A percentile compares a stretch with the other conserved stretches of the same genome.
Conservation (phyloP, 2,797 vertebrate genomes). For the Rhynchotus rufescens region DNA sequence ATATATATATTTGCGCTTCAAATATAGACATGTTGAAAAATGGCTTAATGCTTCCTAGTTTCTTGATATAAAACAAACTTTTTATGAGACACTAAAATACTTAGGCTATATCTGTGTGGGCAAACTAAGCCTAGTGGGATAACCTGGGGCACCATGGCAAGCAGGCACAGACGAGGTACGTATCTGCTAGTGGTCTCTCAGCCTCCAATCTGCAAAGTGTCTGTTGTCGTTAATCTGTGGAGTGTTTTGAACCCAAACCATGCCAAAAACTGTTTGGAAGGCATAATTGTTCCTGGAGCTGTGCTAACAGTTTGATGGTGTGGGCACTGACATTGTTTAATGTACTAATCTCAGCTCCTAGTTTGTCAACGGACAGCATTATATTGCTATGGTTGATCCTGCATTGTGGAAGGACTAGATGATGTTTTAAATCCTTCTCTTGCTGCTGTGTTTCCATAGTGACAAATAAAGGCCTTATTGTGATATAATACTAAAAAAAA, state of each 20-base stretch:
- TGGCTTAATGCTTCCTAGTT: not conserved
- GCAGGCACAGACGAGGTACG: not conserved
- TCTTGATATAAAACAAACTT: not conserved
- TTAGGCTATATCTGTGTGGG: not conserved
- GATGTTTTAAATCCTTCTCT: not conserved
- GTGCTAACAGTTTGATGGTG: not conserved
- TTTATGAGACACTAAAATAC: not conserved
- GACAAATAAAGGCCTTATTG: rapidly evolving
- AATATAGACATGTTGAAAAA: not conserved
- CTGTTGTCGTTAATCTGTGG: not conserved
- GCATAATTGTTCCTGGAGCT: rapidly evolving
- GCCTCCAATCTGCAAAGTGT: not conserved
- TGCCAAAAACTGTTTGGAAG: not conserved
- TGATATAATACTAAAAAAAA: not conserved
- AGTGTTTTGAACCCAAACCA: rapidly evolving
- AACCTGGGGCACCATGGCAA: not conserved
- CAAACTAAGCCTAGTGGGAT: not conserved
- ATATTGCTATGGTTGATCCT: not conserved
- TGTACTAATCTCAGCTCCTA: not conserved
- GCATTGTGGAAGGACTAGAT: not conserved
- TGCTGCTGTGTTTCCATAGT: not conserved
- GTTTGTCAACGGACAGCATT: not conserved
- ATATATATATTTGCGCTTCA: not conserved
- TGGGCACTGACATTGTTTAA: not conserved
- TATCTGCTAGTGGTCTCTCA: not conserved